Evolutionary conservation across 1,140 invertebrate genomes (phyloP).

Genomic region (Phthorimaea operculella): DNA sequence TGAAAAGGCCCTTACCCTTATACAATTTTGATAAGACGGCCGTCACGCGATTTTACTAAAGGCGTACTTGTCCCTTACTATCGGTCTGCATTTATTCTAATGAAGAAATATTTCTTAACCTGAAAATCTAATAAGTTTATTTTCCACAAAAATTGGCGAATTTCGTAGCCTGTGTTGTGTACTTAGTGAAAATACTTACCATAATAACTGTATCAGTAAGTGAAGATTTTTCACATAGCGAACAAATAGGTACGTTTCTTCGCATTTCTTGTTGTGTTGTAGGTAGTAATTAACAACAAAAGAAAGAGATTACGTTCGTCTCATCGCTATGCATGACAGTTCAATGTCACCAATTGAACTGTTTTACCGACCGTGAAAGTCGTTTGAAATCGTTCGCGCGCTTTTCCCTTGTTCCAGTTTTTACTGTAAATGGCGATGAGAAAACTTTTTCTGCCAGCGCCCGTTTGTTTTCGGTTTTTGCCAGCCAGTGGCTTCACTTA

Average conservation of each 20-base stretch:
- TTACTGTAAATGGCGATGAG: not conserved
- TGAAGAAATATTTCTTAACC: too few species aligned
- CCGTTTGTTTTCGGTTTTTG: not conserved
- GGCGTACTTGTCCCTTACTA: too few species aligned
- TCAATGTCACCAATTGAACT: not conserved
- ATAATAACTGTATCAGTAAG: not conserved
- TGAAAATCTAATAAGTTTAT: too few species aligned
- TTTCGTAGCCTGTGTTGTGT: too few species aligned
- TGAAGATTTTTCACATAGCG: not conserved
- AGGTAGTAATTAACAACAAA: not conserved
- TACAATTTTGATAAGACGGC: too few species aligned
- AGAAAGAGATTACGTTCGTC: not conserved
- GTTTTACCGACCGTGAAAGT: slow-evolving; percentile 8
- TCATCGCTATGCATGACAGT: not conserved
- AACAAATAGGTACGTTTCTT: not conserved
- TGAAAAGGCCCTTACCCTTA: too few species aligned
- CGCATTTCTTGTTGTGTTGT: not conserved
- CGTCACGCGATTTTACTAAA: too few species aligned
- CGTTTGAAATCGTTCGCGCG: slow-evolving; percentile 9
- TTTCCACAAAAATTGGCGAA: too few species aligned
- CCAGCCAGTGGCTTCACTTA: too few species aligned
- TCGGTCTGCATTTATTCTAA: too few species aligned
- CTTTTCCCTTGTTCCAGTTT: slow-evolving; percentile 9
- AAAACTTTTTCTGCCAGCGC: not conserved
- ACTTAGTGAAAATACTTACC: too few species aligned